Evolutionary conservation across 2,113 vertebrate genomes (phyloP), one percentile per base, ranked within the genome.

Genomic region (Arvicanthis niloticus): DNA sequence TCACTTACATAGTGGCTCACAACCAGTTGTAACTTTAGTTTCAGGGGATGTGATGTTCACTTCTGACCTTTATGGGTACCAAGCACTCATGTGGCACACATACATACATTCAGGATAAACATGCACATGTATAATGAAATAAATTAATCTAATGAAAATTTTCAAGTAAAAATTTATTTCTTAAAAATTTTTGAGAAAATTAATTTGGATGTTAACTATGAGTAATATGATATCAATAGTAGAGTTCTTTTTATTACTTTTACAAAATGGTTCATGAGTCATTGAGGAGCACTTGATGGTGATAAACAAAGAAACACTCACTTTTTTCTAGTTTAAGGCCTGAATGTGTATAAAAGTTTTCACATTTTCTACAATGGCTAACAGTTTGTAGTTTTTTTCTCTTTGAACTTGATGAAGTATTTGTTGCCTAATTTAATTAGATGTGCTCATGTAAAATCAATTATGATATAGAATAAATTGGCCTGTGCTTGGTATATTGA

Each of bases 151-250:
- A 34, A 68, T 16, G 5, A 68, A 68, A 68, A 16, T 4, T 68
- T 68, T 34, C 34, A 37, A 70, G 31, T 37, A 37, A 70, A 94
- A 94, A 58, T 48, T 80, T 19, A 82, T 82, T 94, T 92, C 42
- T 81, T 92, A 86, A 94, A 95, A 95, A 81, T 77, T 73, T 68
- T 6, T 67, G 21, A 26, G 40, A 76, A 76, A 26, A 76, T 85
- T 65, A 45, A 76, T 85, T 65, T 92, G 21, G 40, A 96, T 85
- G 81, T 78, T 93, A 94, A 40, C 95, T 96, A 34, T 94, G 29
- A 2, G 77, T 95, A 91, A 56, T 89, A 72, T 34, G 67, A 68
- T 70, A 80, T 82, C 53, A 84, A 26, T 86, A 78, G 81, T 91
- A 91, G 56, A 58, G 82, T 90, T 53, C n/a, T 85, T 80, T 85